Evolutionary conservation across 1,140 invertebrate species (phyloP), one percentile per base, ranked within the genome.

Genomic region (Dendroctonus ponderosae): DNA sequence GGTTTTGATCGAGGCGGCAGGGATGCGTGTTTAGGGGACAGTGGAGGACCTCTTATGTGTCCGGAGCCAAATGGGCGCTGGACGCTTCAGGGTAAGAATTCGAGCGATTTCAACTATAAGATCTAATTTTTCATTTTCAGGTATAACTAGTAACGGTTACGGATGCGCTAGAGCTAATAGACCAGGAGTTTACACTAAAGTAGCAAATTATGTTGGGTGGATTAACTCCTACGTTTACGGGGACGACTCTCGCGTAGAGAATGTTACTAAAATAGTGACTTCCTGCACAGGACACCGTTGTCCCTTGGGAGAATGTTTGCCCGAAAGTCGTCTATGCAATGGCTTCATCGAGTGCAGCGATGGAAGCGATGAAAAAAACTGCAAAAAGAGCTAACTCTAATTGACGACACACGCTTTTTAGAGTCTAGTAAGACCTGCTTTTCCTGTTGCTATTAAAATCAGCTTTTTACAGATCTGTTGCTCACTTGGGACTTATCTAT

Each of bases 151-250:
- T 12, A 92, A 95, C 81, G 94, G 94, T 0, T 91, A 92, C 74
- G 91, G 91, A 0, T 94, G 92, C 75, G 93, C 91, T 0, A 83
- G 89, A 64, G 87, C 89, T 2, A 90, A 91, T 76, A 81, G 90
- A 39, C 92, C 92, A 3, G 93, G 92, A 3, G 91, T 95, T 50
- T 96, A 95, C 80, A 94, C 92, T 0, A 92, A 92, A 78, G 91
- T 93, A 5, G 81, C 87, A 62, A 85, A 90, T 74, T 92, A 93
- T 77, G 77, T 92, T 12, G 83, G 85, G 42, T 93, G 91, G 87
- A 90, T 93, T 38, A 82, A 90, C 12, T 69, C 49, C 11, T 64
- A 75, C 50, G 64, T 73, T 7, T 54, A 67, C 38, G 67, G 67
- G 12, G 61, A 70, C 38, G 52, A 60, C 4, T 58, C 65, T 65